These are phyloP conservation scores for Synergus japonicus DNA, from an alignment of 2,888 invertebrate genomes.

Conservation along the genomic window DNA sequence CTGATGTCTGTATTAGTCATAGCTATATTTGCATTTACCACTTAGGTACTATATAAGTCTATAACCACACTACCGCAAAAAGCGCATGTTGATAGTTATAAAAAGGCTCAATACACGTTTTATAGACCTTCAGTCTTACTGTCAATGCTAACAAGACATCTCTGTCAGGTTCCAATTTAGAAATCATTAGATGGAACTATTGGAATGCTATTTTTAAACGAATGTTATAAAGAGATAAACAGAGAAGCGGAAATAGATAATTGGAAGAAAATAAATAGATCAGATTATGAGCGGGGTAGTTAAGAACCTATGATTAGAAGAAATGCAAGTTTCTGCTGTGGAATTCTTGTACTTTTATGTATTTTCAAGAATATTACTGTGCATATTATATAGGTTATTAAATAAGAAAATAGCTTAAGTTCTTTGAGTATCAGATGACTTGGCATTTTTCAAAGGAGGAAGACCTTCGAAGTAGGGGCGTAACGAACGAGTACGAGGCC, in stretches of 20 bases:
- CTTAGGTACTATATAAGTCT: background rate
- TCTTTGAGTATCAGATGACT: slow-evolving; percentile 1
- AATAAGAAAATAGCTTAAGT: background rate
- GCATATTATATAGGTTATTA: slow-evolving; percentile 1
- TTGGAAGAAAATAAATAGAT: background rate
- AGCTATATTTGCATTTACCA: slow-evolving; percentile 28
- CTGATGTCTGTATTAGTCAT: slow-evolving; percentile 31
- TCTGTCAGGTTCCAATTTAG: slow-evolving; percentile 18
- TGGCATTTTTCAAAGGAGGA: background rate
- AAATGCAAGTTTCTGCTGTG: background rate
- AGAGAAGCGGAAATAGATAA: background rate
- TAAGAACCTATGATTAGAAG: background rate
- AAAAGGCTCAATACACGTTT: slow-evolving; percentile 23
- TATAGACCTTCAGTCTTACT: slow-evolving; percentile 25
- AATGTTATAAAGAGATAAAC: background rate
- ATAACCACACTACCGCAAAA: background rate
- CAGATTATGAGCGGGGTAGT: background rate
- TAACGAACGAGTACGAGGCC: slow-evolving; percentile 7
- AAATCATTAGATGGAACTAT: background rate
- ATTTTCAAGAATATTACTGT: background rate
- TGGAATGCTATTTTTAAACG: background rate
- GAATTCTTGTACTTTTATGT: background rate
- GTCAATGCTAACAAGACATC: slow-evolving; percentile 23
- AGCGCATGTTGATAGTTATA: slow-evolving; percentile 23
- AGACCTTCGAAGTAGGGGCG: slow-evolving; percentile 1